phyloP scores from a whole-genome alignment of 53 echinoderm and acorn worm species.

The Holothuria leucospilota region DNA sequence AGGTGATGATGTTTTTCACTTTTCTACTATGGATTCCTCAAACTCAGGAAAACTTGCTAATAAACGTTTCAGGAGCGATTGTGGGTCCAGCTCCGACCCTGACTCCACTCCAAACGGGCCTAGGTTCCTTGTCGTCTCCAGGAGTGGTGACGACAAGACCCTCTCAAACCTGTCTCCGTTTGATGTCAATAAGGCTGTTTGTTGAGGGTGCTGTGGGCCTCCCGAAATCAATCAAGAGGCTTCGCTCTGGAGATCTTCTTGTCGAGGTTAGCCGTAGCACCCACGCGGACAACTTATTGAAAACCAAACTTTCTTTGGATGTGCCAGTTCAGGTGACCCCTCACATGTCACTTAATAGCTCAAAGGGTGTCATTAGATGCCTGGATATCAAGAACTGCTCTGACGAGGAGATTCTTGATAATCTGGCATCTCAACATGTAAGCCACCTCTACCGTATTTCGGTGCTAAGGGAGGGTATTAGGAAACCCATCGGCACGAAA shows the following conservation, averaged over 20 bases:
- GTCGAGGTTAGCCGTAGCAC: neutral
- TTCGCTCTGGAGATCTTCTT: neutral
- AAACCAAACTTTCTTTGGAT: neutral
- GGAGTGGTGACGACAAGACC: too few relatives aligned
- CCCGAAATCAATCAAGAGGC: too few relatives aligned
- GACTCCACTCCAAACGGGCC: too few relatives aligned
- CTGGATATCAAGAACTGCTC: conserved; percentile 9
- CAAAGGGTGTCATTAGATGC: conserved; percentile 21
- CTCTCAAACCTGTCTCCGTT: too few relatives aligned
- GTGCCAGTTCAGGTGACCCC: conserved; percentile 9
- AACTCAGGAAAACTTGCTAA: too few relatives aligned
- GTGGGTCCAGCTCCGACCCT: too few relatives aligned
- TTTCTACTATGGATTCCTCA: too few relatives aligned
- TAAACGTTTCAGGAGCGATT: too few relatives aligned
- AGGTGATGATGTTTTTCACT: too few relatives aligned
- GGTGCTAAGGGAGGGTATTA: neutral
- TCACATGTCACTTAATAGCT: conserved; percentile 5
- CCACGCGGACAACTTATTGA: neutral
- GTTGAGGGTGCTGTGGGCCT: too few relatives aligned
- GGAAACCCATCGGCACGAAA: neutral
- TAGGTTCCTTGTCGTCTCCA: too few relatives aligned
- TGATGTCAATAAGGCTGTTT: too few relatives aligned
- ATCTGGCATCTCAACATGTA: conserved; percentile 12
- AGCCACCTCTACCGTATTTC: conserved; percentile 1
- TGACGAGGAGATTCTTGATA: conserved; percentile 14